A percentile compares a stretch with the other conserved stretches of the same genome.
phyloP scores from a whole-genome alignment of 2,797 vertebrate genomes.

The Numenius phaeopus region DNA sequence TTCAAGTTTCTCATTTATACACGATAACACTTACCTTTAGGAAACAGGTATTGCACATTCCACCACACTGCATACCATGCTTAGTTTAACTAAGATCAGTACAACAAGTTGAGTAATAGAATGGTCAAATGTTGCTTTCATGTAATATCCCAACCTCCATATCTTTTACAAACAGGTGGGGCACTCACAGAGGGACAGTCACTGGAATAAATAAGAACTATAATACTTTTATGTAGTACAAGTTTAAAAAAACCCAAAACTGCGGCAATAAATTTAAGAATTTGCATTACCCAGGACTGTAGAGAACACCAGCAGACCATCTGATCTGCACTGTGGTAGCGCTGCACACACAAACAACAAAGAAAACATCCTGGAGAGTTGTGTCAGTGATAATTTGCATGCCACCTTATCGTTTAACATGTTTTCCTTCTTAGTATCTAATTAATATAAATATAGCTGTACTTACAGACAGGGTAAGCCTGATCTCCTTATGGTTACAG shows the following conservation, averaged over 20 bases:
- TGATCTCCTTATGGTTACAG: slow-evolving; percentile 84
- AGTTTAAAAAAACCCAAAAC: neutral
- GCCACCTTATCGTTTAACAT: slow-evolving; percentile 51
- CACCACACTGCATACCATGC: neutral
- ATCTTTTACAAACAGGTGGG: neutral
- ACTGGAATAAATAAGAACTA: neutral
- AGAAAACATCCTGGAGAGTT: slow-evolving; percentile 21
- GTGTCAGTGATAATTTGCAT: slow-evolving; percentile 40
- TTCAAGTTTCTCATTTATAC: neutral
- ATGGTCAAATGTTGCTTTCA: neutral
- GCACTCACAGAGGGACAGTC: neutral
- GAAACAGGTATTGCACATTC: neutral
- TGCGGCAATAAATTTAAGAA: neutral
- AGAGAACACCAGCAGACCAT: neutral
- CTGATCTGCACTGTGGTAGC: neutral
- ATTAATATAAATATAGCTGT: slow-evolving; percentile 55
- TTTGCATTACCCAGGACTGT: neutral
- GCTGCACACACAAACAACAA: slow-evolving; percentile 22
- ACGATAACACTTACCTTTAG: neutral
- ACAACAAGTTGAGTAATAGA: neutral
- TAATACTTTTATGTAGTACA: neutral
- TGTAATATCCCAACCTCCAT: neutral
- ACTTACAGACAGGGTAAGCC: slow-evolving; percentile 83
- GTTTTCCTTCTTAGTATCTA: slow-evolving; percentile 33
- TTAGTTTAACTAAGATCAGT: neutral